Base-by-base conservation (phyloP, 37 sponge, comb jelly and placozoan species). In the Mnemiopsis leidyi region DNA sequence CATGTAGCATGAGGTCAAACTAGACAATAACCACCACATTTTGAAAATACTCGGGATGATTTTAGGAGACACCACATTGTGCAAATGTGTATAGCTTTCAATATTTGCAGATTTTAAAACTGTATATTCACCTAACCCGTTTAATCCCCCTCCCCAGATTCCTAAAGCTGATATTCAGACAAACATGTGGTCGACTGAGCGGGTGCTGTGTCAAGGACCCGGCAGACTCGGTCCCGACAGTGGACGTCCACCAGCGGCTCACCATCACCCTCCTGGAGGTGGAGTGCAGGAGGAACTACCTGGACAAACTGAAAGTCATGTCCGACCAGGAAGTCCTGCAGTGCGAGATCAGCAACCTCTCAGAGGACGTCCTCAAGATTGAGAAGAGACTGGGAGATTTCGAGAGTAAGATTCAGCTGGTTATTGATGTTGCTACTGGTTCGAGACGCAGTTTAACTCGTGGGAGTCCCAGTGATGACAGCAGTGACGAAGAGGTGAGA, bases 231-330 rank as follows among this genome's bases (percentile, higher is more conserved):
- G 36, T 16, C 37, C 20, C 20, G 1, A 13, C 37, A 5, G 36
- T 36, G 36, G 82, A 79, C 29, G 82, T 29, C 31, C 82, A 79
- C 29, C 31, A 79, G 36, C 33, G 82, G 7, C 20, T 79, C 82
- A 79, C 23, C 7, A 79, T 79, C 20, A 29, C 36, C 20, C 82
- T 79, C 82, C 82, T 79, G 2, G 82, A 79, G 82, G 7, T 29
- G 9, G 82, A 79, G 29, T 79, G 82, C 21, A 79, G 82, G 36
- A 79, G 82, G 36, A 79, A 79, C 34, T 35, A 79, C 82, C 82
- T 79, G 0, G 82, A 79, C 9, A 32, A 35, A 29, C 82, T 18
- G 3, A 23, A 79, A 29, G 82, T 79, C 20, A 32, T 34, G 37
- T 33, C 82, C 1, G 82, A 32, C 23, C 20, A 32, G 3, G 82